Conservation (phyloP, 2,888 invertebrate genomes). For the Phengaris arion region DNA sequence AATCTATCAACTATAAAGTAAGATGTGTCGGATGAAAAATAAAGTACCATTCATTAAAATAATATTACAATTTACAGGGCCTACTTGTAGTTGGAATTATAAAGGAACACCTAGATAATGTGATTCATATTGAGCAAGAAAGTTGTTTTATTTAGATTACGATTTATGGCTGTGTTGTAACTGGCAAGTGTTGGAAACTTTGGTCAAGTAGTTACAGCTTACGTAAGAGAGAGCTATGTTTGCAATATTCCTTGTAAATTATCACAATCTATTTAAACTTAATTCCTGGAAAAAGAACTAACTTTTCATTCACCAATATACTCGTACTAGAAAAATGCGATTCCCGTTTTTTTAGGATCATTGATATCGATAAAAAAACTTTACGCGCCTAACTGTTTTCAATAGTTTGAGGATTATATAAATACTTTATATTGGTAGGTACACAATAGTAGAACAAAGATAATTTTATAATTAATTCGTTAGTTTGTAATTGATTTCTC, state of each 20-base stretch:
- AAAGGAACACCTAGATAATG: not conserved
- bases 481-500: constrained; percentile 15
- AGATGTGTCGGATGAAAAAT: not conserved
- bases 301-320: not conserved
- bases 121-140: constrained; percentile 11
- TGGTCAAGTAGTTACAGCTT: not conserved
- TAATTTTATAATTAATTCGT: constrained; percentile 17
- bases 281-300: not conserved
- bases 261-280: not conserved
- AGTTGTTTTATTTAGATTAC: not conserved
- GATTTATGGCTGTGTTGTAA: not conserved
- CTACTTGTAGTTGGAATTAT: not conserved
- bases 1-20: not conserved
- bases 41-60: not conserved
- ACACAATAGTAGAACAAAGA: not conserved
- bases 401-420: not conserved
- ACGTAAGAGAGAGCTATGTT: not conserved
- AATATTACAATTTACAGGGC: no score
- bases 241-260: not conserved
- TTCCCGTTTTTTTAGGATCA: not conserved
- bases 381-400: not conserved
- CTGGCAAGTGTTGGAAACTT: not conserved
- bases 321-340: not conserved
- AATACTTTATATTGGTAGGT: not conserved
- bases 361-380: not conserved